Evolutionary conservation across 2,888 invertebrate genomes (phyloP), one percentile per base, ranked within the genome.

Genomic region (Rotaria magnacalcarata): DNA sequence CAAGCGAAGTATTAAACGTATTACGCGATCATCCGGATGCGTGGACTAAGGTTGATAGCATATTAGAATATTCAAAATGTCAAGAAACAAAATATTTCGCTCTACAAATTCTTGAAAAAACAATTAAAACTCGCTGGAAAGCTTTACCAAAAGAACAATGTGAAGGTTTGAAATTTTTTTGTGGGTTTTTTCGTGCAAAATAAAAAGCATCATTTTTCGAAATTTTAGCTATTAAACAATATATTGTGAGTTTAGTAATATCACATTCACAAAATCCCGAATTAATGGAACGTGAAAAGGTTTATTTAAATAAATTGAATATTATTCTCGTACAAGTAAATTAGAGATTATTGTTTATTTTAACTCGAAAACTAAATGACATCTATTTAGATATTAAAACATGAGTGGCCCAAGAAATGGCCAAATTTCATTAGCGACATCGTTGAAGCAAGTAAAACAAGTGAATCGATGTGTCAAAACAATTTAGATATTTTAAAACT

Each of bases 391-490:
- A 97, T 99, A 88, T 93, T 99, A 90, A 99, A 99, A 92, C 94
- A 97, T 90, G 99, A 99, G 92, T 99, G 99, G 99, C 99, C 99
- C 87, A 96, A 96, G 90, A 97, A 99, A 91, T 99, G 99, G 99
- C 96, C 97, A 90, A 95, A 96, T 52, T 99, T 99, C 92, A 98
- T 99, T 89, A 94, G 95, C 90, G 99, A 99, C 91, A 99, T 99
- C 90, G 98, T 99, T 87, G 99, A 98, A 87, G 96, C 99, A 84
- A 97, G 97, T 89, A 97, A 97, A 93, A 97, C 97, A 50, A 98
- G 97, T 91, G 99, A 99, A 92, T 96, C 96, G 89, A 93, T 99
- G 85, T 99, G 99, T 93, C 97, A 98, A 92, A 99, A 99, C 92
- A 99, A 99, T 91, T 99, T 99, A 97, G 95, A 95, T 52, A 99